A percentile compares a stretch with the other conserved stretches of the same genome.
Evolutionary conservation across 2,888 invertebrate species (phyloP).

Genomic region (Ophioninae sp.): DNA sequence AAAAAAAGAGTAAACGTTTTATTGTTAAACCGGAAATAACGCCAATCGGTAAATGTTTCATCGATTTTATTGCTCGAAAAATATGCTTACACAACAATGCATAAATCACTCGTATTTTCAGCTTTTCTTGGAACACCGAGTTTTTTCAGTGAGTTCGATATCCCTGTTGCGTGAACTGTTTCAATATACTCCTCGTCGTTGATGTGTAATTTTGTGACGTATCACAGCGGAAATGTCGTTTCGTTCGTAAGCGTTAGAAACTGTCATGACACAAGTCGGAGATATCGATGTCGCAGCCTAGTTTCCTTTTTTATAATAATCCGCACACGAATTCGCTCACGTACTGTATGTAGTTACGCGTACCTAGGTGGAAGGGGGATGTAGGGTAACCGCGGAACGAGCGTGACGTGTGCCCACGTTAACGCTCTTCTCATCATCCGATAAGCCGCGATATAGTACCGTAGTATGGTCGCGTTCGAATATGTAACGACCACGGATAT

Average conservation of each 20-base stretch:
- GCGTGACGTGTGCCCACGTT: slow-evolving; percentile 53
- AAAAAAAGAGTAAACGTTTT: too few species aligned
- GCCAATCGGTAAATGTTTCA: slow-evolving; percentile 65
- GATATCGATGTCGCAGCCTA: slow-evolving; percentile 40
- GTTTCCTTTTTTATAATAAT: slow-evolving; percentile 31
- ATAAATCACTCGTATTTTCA: neutral
- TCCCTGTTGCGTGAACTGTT: neutral
- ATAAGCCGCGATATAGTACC: slow-evolving; percentile 45
- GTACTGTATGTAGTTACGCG: neutral
- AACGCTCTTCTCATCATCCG: slow-evolving; percentile 43
- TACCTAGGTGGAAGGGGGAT: neutral
- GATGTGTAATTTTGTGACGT: neutral
- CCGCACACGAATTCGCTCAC: neutral
- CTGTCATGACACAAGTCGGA: neutral
- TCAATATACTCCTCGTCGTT: neutral
- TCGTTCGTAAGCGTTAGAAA: slow-evolving; percentile 1
- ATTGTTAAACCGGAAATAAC: slow-evolving; percentile 68
- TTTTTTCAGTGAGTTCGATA: neutral
- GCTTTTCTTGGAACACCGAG: neutral
- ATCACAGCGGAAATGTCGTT: neutral
- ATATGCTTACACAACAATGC: neutral
- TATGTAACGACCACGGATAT: slow-evolving; percentile 10
- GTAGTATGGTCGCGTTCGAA: slow-evolving; percentile 20
- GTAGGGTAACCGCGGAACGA: slow-evolving; percentile 30
- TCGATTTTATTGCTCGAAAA: slow-evolving; percentile 22